A percentile compares a stretch with the other conserved stretches of the same genome.
These are phyloP conservation scores for Mycalesis mineus DNA, from an alignment of 2,888 invertebrate genomes.

Conservation along the genomic window DNA sequence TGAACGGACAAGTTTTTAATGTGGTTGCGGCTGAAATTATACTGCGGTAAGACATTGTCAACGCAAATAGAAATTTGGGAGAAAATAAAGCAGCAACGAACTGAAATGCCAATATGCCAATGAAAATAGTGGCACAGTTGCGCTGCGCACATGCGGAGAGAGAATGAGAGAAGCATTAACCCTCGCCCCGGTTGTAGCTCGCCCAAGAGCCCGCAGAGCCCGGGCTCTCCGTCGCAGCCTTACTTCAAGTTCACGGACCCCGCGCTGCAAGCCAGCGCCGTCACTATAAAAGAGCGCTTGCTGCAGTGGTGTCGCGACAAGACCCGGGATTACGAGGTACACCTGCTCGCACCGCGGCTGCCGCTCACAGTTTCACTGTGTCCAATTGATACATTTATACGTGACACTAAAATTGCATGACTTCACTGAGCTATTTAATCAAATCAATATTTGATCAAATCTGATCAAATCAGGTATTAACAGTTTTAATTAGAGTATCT, in stretches of 20 bases:
- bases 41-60: background rate
- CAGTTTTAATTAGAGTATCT: background rate
- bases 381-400: background rate
- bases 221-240: slow-evolving; percentile 82
- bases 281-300: slow-evolving; percentile 97
- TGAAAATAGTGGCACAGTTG: slow-evolving; percentile 3
- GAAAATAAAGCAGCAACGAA: slow-evolving; percentile 29
- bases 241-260: slow-evolving; percentile 95
- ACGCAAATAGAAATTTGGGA: slow-evolving; percentile 18
- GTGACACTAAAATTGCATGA: too few species aligned
- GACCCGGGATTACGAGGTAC: slow-evolving; percentile 98
- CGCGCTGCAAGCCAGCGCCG: slow-evolving; percentile 92
- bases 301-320: slow-evolving; percentile 98
- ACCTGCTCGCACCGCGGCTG: slow-evolving; percentile 25
- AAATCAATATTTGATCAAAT: too few species aligned
- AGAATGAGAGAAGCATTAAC: slow-evolving; percentile 51
- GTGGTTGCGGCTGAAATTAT: too few species aligned
- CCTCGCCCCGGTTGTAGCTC: slow-evolving; percentile 80
- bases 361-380: background rate
- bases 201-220: slow-evolving; percentile 83
- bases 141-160: slow-evolving; percentile 23
- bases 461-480: too few species aligned
- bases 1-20: too few species aligned
- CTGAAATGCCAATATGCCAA: too few species aligned
- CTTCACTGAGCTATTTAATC: too few species aligned